phyloP scores from a whole-genome alignment of 2,888 invertebrate genomes.

The Andrena haemorrhoa region DNA sequence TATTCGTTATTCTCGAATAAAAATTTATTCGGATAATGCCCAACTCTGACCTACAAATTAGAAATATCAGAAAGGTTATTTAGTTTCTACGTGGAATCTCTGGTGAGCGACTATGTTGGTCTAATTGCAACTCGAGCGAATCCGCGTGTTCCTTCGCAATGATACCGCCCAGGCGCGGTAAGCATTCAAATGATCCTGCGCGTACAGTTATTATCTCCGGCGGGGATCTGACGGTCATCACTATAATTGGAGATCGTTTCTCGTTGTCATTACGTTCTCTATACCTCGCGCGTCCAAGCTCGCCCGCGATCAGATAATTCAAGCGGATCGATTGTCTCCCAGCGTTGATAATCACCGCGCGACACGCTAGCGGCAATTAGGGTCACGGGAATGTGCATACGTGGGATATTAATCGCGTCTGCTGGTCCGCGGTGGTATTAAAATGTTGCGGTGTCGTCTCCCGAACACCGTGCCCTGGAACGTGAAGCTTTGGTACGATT shows the following conservation, averaged over 20 bases:
- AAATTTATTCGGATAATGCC: too few relatives aligned
- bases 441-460: background rate
- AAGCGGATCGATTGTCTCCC: constrained; percentile 44
- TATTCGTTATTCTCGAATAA: too few relatives aligned
- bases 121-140: background rate
- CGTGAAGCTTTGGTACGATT: background rate
- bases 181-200: constrained; percentile 7
- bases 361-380: constrained; percentile 37
- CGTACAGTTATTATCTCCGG: constrained; percentile 1
- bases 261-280: background rate
- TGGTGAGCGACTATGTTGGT: background rate
- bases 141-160: background rate
- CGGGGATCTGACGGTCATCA: background rate
- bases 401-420: constrained; percentile 15
- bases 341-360: constrained; percentile 30
- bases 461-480: constrained; percentile 2
- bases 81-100: background rate
- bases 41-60: too few relatives aligned
- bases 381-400: constrained; percentile 27
- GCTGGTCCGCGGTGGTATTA: background rate
- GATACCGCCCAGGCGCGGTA: background rate
- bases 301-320: constrained; percentile 6
- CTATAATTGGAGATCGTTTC: constrained; percentile 20
- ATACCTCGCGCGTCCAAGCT: background rate
- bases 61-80: too few relatives aligned